Percentiles rank a stretch among this genome's conserved stretches.
These are phyloP conservation scores for Linyphia triangularis DNA, from an alignment of 2,888 invertebrate species.

Conservation along the genomic window DNA sequence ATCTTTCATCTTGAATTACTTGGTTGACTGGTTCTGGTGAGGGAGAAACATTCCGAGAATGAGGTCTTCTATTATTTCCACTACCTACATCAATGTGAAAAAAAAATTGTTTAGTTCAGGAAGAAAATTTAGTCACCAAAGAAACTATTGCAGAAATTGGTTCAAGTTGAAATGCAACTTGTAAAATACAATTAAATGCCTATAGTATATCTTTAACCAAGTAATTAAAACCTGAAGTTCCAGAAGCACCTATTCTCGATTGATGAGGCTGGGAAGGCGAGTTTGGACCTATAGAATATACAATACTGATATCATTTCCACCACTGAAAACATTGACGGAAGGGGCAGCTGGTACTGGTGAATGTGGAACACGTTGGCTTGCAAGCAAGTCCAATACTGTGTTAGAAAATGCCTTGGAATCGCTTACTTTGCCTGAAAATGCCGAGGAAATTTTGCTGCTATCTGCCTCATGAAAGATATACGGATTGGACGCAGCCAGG, in stretches of 20 bases:
- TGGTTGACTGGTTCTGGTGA: constrained; percentile 75
- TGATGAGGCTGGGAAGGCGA: too few species aligned
- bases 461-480: constrained; percentile 64
- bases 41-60: constrained; percentile 28
- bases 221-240: constrained; percentile 26
- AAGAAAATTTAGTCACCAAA: neutral
- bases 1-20: constrained; percentile 69
- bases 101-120: neutral
- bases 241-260: constrained; percentile 15
- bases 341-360: neutral
- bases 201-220: neutral
- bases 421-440: constrained; percentile 68
- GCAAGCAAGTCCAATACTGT: neutral
- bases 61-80: constrained; percentile 30
- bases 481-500: neutral
- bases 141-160: neutral
- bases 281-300: constrained; percentile 33
- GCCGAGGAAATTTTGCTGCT: constrained; percentile 69
- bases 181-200: neutral
- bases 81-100: constrained; percentile 4
- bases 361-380: neutral
- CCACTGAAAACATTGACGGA: constrained; percentile 39
- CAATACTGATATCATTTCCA: constrained; percentile 71
- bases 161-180: neutral
- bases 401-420: constrained; percentile 35